A percentile compares a stretch with the other conserved stretches of the same genome.
These are phyloP conservation scores for Centroberyx gerrardi DNA, from an alignment of 2,797 vertebrate species.

Conservation along the genomic window DNA sequence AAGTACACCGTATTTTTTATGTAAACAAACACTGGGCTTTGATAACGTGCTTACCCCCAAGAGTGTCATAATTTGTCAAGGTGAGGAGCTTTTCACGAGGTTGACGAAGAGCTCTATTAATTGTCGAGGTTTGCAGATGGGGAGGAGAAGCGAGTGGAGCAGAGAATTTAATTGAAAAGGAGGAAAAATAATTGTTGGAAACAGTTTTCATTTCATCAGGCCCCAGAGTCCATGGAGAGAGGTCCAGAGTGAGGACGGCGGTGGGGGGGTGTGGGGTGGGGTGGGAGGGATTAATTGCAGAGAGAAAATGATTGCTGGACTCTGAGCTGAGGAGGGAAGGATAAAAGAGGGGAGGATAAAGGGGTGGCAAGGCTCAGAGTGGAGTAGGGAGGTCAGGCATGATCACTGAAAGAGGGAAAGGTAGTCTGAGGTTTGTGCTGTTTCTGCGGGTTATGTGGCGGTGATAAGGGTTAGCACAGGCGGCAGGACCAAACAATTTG, in stretches of 20 bases:
- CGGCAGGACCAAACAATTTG: background rate
- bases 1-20: conserved; percentile 57
- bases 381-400: conserved; percentile 46
- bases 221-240: conserved; percentile 52
- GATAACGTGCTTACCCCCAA: conserved; percentile 59
- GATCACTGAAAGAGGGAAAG: conserved; percentile 38
- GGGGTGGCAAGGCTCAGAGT: conserved; percentile 32
- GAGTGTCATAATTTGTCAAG: conserved; percentile 74
- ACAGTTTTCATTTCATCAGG: conserved; percentile 75
- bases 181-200: conserved; percentile 65
- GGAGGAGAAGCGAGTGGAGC: conserved; percentile 28
- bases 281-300: conserved; percentile 72
- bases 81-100: conserved; percentile 60
- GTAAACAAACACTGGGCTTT: conserved; percentile 67
- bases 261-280: background rate
- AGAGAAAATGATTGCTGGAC: conserved; percentile 63
- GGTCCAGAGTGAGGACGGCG: conserved; percentile 51
- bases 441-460: background rate
- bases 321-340: conserved; percentile 57
- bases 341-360: conserved; percentile 64
- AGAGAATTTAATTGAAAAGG: conserved; percentile 56
- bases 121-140: conserved; percentile 50
- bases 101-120: conserved; percentile 72
- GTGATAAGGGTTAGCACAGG: background rate
- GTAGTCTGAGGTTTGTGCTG: background rate